Percentiles rank a stretch among this genome's conserved stretches.
Evolutionary conservation across 2,113 vertebrate species (phyloP).

Genomic region (Phylloscopus trochiloides): DNA sequence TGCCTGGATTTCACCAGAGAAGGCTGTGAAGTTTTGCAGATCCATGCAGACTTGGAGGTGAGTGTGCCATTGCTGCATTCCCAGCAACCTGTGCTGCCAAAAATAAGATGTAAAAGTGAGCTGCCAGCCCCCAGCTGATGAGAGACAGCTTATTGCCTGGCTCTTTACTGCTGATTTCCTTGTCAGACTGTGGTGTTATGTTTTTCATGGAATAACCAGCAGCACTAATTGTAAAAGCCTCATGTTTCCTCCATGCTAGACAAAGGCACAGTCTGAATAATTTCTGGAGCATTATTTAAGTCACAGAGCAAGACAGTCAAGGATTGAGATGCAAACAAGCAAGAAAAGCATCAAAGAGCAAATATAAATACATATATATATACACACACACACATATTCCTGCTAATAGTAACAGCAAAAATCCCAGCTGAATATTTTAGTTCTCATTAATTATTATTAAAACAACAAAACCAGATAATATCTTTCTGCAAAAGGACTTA

Average conservation of each 20-base stretch:
- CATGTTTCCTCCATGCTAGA: not conserved
- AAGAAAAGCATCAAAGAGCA: constrained; percentile 33
- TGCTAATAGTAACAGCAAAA: not conserved
- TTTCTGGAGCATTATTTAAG: not conserved
- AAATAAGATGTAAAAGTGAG: not conserved
- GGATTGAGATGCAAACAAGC: not conserved
- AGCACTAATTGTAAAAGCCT: constrained; percentile 5
- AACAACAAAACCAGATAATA: constrained; percentile 42
- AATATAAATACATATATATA: not conserved
- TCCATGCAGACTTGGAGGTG: not conserved
- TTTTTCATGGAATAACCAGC: not conserved
- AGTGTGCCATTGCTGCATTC: accelerated
- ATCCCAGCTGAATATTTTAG: not conserved
- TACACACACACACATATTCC: not conserved
- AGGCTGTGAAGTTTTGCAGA: not conserved
- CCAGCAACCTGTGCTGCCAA: not conserved
- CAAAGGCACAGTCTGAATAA: not conserved
- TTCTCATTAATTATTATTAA: constrained; percentile 49
- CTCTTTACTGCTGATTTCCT: not conserved
- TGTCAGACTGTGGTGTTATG: not conserved
- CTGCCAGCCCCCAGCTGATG: accelerated
- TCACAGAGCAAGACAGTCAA: not conserved
- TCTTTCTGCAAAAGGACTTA: constrained; percentile 31
- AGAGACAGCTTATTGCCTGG: not conserved
- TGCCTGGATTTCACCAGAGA: not conserved